Evolutionary conservation across 2,797 vertebrate genomes (phyloP).

Genomic region (Halcyon leucocephala): DNA sequence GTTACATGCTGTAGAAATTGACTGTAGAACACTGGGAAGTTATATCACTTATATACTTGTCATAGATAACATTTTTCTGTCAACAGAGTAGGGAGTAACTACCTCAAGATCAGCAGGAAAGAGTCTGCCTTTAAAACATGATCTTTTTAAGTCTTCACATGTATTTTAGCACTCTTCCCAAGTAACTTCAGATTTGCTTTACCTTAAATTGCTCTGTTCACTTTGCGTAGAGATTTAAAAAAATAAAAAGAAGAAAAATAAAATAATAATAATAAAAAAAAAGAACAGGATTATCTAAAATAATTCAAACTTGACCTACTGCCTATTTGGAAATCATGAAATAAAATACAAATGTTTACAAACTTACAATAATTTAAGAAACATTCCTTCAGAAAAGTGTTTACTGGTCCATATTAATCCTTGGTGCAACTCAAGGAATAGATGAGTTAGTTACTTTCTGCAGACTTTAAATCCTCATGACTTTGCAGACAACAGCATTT

Average conservation of each 20-base stretch:
- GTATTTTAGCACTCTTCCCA: neutral
- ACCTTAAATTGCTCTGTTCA: neutral
- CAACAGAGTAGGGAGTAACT: neutral
- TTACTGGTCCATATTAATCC: neutral
- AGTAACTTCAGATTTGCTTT: neutral
- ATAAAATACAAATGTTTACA: neutral
- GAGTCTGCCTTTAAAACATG: neutral
- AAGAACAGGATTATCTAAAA: neutral
- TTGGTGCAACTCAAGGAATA: rapidly evolving
- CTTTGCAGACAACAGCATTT: neutral
- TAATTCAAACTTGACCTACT: neutral
- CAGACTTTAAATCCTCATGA: neutral
- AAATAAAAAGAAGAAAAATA: no score
- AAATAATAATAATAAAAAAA: no score
- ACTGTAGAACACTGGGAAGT: neutral
- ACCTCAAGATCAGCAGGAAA: neutral
- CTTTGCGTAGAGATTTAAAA: neutral
- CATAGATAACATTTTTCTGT: neutral
- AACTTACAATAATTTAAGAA: neutral
- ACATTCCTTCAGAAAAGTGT: neutral
- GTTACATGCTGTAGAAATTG: neutral
- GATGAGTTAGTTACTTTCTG: neutral
- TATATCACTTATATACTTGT: neutral
- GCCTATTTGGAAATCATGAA: neutral
- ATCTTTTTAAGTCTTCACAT: neutral